Evolutionary conservation across 2,113 vertebrate genomes (phyloP).

Genomic region (Corvus hawaiiensis): DNA sequence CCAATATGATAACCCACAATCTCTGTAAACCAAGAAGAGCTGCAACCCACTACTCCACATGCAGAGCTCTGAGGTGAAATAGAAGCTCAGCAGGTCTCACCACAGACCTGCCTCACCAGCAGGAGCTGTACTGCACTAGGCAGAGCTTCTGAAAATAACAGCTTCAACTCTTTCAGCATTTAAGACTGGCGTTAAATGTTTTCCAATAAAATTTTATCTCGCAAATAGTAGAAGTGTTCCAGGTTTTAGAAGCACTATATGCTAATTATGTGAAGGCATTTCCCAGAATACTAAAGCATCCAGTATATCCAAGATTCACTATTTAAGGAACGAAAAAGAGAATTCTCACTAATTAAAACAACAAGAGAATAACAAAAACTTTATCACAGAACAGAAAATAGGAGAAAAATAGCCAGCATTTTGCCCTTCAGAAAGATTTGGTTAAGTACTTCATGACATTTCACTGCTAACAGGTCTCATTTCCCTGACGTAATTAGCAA

Average conservation of each 20-base stretch:
- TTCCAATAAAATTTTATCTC: background rate
- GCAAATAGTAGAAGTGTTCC: background rate
- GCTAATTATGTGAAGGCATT: background rate
- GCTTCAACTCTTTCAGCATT: background rate
- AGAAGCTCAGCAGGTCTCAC: background rate
- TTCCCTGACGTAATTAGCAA: conserved; percentile 62
- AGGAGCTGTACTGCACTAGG: background rate
- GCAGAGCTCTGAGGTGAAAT: background rate
- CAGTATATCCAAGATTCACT: background rate
- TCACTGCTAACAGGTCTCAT: conserved; percentile 51
- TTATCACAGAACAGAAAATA: background rate
- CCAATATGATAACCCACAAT: background rate
- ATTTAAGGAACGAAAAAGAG: background rate
- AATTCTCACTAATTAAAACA: background rate
- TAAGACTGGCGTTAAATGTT: background rate
- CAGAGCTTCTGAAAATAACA: background rate
- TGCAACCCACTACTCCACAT: background rate
- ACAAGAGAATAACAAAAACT: background rate
- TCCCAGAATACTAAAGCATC: background rate
- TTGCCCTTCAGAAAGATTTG: conserved; percentile 17
- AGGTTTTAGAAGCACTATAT: background rate
- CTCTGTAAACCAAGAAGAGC: background rate
- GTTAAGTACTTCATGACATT: conserved; percentile 43
- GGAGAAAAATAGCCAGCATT: background rate
- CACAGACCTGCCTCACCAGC: background rate